Base-by-base conservation (phyloP, 2,797 vertebrate genomes). In the Aulostomus chinensis region DNA sequence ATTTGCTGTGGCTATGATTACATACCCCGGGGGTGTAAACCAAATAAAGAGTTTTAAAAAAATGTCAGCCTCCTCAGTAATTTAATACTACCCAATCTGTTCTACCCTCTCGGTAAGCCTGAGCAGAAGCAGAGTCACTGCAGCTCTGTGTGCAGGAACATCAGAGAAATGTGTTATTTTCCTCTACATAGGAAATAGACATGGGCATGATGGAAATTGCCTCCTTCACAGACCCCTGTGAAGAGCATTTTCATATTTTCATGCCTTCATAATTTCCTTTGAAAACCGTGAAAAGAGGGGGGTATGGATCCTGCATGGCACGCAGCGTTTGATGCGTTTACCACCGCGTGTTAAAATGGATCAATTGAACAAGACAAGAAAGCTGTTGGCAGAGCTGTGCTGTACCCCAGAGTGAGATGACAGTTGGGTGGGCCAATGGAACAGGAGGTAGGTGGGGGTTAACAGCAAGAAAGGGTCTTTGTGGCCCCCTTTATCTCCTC, bases 231-330 rank as follows among this genome's bases (percentile, higher is more conserved):
- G 74, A 85, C 78, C 85, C 86, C 88, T 87, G 80, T 88, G 86
- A 91, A 87, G 87, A 86, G 70, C 80, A 87, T 90, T 91, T 91
- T 89, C 75, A 86, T 83, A 87, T 88, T 86, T 86, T 72, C 84
- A 82, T 83, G 83, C 86, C 77, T 88, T 89, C 84, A 89, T 89
- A 73, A 41, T 78, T 68, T 56, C 68, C 80, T 89, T 91, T 89
- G 85, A 89, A 89, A 84, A 50, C 14, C 21, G 13, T 55, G 39
- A 60, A 50, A 58, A 56, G 72, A 65, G 59, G 76, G 62, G 65
- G 38, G 54, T 56, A 54, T 20, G 68, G 61, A 61, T 75, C 60
- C 73, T 67, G 74, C 67, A 6, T 72, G 70, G 70, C 75, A 66
- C 37, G 33, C 38, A 24, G 51, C 24, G 49, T 89, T 88, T 89